Conservation (phyloP, 1,140 invertebrate genomes). For the Aphidius gifuensis region DNA sequence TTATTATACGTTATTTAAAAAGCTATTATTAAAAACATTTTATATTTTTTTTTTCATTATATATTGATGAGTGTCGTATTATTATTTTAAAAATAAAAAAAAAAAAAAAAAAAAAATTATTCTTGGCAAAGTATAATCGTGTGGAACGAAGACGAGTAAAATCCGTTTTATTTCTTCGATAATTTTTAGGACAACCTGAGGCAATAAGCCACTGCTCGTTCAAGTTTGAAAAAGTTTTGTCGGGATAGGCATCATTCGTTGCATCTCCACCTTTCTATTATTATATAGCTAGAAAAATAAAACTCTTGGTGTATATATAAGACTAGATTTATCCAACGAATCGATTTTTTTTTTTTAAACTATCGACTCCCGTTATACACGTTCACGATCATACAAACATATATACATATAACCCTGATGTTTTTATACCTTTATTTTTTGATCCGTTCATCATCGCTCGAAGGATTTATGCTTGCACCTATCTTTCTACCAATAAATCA, state of each 20-base stretch:
- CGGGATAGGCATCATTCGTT: too few relatives aligned
- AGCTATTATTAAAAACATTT: neutral
- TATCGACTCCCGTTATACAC: slow-evolving; percentile 19
- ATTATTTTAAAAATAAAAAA: too few relatives aligned
- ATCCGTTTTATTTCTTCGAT: slow-evolving; percentile 12
- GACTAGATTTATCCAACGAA: slow-evolving; percentile 11
- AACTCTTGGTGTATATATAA: slow-evolving; percentile 10
- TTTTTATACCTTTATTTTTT: neutral
- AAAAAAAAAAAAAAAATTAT: too few relatives aligned
- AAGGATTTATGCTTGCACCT: slow-evolving; percentile 20
- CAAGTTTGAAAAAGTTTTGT: too few relatives aligned
- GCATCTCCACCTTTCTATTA: too few relatives aligned
- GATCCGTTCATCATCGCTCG: neutral
- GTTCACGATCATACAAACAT: neutral
- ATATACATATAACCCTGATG: neutral
- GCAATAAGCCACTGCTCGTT: slow-evolving; percentile 7
- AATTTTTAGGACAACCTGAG: slow-evolving; percentile 13
- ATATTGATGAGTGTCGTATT: too few relatives aligned
- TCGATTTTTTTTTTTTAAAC: slow-evolving; percentile 13
- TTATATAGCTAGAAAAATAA: neutral
- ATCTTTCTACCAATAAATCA: neutral
- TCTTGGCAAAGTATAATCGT: slow-evolving; percentile 25
- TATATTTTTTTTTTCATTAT: neutral
- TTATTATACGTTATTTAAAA: neutral
- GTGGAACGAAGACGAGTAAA: slow-evolving; percentile 35